A percentile compares a stretch with the other conserved stretches of the same genome.
Evolutionary conservation across 2,888 invertebrate genomes (phyloP).

Genomic region (Belgica antarctica): DNA sequence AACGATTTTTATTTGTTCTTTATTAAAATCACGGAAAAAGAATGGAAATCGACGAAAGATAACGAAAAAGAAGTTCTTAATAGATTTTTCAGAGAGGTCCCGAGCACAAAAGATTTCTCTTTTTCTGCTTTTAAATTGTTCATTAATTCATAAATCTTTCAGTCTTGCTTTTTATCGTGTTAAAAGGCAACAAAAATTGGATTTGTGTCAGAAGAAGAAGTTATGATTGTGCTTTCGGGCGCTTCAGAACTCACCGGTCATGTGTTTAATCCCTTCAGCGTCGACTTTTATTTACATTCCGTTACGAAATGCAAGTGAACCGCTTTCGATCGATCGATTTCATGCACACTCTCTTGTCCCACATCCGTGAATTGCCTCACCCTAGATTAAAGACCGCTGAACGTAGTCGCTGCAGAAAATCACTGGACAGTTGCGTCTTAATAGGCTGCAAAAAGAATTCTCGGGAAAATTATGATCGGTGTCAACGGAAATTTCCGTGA

Average conservation of each 20-base stretch:
- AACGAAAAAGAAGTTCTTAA: conserved; percentile 19
- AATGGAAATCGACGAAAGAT: background rate
- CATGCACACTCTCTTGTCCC: too few species aligned
- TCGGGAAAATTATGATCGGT: too few species aligned
- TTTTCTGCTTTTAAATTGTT: background rate
- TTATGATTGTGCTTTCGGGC: conserved; percentile 1
- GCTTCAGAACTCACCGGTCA: conserved; percentile 5
- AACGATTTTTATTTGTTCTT: conserved; percentile 22
- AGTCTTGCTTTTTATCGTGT: background rate
- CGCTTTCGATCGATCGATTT: background rate
- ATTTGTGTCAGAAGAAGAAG: conserved; percentile 32
- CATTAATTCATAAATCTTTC: conserved; percentile 3
- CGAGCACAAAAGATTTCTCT: background rate
- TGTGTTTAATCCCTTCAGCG: conserved; percentile 5
- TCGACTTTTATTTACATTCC: conserved; percentile 3
- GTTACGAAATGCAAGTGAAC: too few species aligned
- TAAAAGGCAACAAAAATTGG: conserved; percentile 13
- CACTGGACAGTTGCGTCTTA: too few species aligned
- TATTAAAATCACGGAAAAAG: conserved; percentile 5
- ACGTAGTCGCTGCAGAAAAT: too few species aligned
- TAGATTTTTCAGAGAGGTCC: conserved; percentile 17
- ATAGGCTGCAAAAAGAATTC: too few species aligned
- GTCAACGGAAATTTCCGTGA: too few species aligned
- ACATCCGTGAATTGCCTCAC: too few species aligned
- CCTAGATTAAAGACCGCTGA: too few species aligned